These are phyloP conservation scores for Leptogaster cylindrica DNA, from an alignment of 2,888 invertebrate species.

Conservation along the genomic window DNA sequence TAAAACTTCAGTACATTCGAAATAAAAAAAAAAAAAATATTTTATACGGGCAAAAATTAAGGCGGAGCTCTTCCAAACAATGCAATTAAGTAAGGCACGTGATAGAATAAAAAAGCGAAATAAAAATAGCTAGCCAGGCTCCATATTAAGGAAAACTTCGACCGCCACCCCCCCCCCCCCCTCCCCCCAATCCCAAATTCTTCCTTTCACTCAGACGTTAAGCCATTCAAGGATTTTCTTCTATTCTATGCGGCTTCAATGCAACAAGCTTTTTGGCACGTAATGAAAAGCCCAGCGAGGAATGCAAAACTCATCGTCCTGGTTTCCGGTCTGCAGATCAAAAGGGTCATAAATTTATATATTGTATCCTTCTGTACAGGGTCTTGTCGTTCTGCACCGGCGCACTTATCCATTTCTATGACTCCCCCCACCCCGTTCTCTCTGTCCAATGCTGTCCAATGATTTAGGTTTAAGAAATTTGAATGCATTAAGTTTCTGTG, in stretches of 20 bases:
- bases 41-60: conserved; percentile 7
- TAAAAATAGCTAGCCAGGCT: conserved; percentile 10
- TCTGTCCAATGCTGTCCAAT: not conserved
- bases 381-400: not conserved
- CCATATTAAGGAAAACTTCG: not conserved
- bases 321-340: conserved; percentile 21
- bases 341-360: conserved; percentile 19
- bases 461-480: conserved; percentile 5
- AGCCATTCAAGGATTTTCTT: not conserved
- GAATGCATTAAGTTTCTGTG: conserved; percentile 20
- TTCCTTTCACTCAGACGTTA: not conserved
- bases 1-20: no score
- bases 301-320: conserved; percentile 21
- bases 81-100: conserved; percentile 25
- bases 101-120: conserved; percentile 15
- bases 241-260: conserved; percentile 2
- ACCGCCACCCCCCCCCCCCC: not conserved
- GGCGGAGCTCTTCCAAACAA: conserved; percentile 15
- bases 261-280: conserved; percentile 37
- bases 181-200: no score
- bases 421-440: not conserved
- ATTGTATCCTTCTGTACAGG: not conserved
- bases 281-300: conserved; percentile 17
- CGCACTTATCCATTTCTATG: not conserved
- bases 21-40: no score